These are phyloP conservation scores for Synanthedon tipuliformis DNA, from an alignment of 2,888 invertebrate species.

Conservation along the genomic window DNA sequence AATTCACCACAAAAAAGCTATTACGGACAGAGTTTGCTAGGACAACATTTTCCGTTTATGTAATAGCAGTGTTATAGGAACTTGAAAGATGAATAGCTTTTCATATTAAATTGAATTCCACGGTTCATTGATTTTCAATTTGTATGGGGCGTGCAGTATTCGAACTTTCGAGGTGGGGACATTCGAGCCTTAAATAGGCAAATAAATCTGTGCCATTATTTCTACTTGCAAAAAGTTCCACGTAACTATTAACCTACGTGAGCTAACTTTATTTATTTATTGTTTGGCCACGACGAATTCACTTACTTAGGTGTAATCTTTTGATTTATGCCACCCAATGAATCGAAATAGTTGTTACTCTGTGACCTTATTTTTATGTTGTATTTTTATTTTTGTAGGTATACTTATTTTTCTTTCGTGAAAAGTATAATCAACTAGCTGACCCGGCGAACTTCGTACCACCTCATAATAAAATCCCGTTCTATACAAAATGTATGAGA, in stretches of 20 bases:
- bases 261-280: too few species aligned
- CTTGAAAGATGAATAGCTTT: constrained; percentile 48
- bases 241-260: constrained; percentile 13
- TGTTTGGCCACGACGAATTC: too few species aligned
- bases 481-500: too few species aligned
- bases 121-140: constrained; percentile 66
- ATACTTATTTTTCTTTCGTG: too few species aligned
- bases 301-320: too few species aligned
- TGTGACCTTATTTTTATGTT: too few species aligned
- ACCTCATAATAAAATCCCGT: too few species aligned
- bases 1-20: constrained; percentile 16
- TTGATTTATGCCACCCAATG: too few species aligned
- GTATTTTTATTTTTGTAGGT: too few species aligned
- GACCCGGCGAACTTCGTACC: too few species aligned
- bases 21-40: constrained; percentile 19
- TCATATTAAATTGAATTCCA: constrained; percentile 54
- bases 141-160: constrained; percentile 39
- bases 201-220: constrained; percentile 36
- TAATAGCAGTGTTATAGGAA: constrained; percentile 14
- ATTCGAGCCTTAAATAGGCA: constrained; percentile 29
- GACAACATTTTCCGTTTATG: constrained; percentile 15
- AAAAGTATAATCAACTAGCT: too few species aligned
- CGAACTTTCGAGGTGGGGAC: constrained; percentile 19
- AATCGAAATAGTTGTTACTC: too few species aligned
- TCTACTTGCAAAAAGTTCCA: constrained; percentile 17